Percentiles rank a stretch among this genome's conserved stretches.
These are phyloP conservation scores for Calvadosia cruxmelitensis DNA, from an alignment of 30 jellyfish, hydroid and myxozoan genomes.

Conservation along the genomic window DNA sequence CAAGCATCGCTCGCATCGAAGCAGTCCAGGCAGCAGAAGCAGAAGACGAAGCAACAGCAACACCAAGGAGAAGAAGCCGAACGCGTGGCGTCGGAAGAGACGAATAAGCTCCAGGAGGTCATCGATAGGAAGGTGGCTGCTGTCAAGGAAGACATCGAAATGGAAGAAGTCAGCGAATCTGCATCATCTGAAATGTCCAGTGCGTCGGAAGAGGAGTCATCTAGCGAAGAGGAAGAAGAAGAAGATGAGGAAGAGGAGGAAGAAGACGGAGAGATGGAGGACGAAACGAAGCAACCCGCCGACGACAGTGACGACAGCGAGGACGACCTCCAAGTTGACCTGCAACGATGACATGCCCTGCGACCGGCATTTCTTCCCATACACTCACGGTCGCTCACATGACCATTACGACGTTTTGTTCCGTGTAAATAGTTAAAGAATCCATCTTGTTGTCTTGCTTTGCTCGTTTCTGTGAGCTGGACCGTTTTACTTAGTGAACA, in stretches of 20 bases:
- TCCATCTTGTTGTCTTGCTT: too few relatives aligned
- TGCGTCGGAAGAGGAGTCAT: not conserved
- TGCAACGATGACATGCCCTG: too few relatives aligned
- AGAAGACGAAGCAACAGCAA: not conserved
- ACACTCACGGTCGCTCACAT: too few relatives aligned
- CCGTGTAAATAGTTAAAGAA: too few relatives aligned
- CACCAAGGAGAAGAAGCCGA: not conserved
- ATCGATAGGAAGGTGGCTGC: not conserved
- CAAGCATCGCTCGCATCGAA: not conserved
- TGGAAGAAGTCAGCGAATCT: not conserved
- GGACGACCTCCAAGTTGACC: conserved; percentile 21
- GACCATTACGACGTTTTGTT: too few relatives aligned
- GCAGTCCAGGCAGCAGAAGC: not conserved
- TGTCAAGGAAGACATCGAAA: not conserved
- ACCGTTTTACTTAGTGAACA: too few relatives aligned
- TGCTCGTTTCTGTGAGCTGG: too few relatives aligned
- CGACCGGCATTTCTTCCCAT: too few relatives aligned
- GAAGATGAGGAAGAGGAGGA: conserved; percentile 19
- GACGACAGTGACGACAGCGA: conserved; percentile 28
- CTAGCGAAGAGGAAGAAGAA: not conserved
- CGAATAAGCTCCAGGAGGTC: conserved; percentile 15
- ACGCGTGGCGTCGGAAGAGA: conserved; percentile 4
- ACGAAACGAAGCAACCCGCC: too few relatives aligned
- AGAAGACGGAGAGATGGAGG: conserved; percentile 10
- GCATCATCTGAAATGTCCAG: not conserved